Percentiles rank a stretch among this genome's conserved stretches.
These are phyloP conservation scores for Amazona vittata DNA, from an alignment of 2,113 vertebrate species.

Conservation along the genomic window DNA sequence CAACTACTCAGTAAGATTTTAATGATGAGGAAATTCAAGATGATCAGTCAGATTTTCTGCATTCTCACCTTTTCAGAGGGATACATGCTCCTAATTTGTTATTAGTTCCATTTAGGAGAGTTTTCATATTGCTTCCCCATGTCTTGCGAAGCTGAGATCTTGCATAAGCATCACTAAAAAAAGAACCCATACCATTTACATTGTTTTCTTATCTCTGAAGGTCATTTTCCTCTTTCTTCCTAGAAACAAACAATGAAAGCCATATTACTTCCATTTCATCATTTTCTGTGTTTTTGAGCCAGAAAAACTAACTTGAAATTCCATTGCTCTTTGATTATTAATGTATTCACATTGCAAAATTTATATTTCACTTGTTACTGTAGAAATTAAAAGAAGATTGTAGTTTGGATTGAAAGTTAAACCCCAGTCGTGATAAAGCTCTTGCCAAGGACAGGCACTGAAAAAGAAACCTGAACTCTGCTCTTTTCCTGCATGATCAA, in stretches of 20 bases:
- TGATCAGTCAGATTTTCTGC: neutral
- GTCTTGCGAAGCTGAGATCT: neutral
- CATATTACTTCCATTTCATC: neutral
- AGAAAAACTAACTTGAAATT: neutral
- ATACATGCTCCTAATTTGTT: neutral
- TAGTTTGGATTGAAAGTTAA: neutral
- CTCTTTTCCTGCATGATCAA: neutral
- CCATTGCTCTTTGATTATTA: neutral
- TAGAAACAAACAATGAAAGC: neutral
- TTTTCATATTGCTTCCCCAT: neutral
- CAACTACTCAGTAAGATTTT: neutral
- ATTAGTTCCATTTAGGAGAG: neutral
- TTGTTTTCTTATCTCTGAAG: neutral
- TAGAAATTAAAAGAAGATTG: neutral
- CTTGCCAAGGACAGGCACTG: neutral
- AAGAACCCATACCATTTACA: neutral
- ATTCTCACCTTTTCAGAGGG: neutral
- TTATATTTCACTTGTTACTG: neutral
- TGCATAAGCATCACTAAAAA: neutral
- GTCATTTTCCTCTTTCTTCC: neutral
- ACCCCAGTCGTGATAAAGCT: neutral
- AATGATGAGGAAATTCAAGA: neutral
- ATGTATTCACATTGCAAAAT: neutral
- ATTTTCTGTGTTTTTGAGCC: neutral
- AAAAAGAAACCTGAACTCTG: neutral